Evolutionary conservation across 64 coral and sea anemone species (phyloP).

Genomic region (Stylophora pistillata): DNA sequence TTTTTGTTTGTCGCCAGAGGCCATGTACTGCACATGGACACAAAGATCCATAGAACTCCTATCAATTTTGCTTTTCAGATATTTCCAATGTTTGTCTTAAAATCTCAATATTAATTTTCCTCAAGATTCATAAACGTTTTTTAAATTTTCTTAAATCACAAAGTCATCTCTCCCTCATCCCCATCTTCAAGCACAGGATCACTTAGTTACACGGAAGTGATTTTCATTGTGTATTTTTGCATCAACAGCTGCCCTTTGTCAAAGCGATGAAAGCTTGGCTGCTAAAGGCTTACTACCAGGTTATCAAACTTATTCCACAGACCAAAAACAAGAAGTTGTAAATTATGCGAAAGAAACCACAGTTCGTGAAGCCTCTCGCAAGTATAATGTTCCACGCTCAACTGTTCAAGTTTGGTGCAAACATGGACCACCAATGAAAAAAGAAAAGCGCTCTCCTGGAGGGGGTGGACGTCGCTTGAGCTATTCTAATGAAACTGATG

Average conservation of each 20-base stretch:
- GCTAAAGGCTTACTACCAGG: slow-evolving; percentile 72
- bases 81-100: too few relatives aligned
- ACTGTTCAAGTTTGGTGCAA: slow-evolving; percentile 93
- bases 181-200: background rate
- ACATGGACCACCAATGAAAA: slow-evolving; percentile 64
- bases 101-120: too few relatives aligned
- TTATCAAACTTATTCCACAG: slow-evolving; percentile 80
- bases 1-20: too few relatives aligned
- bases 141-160: too few relatives aligned
- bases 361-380: slow-evolving; percentile 83
- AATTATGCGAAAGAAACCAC: slow-evolving; percentile 94
- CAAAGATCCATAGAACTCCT: too few relatives aligned
- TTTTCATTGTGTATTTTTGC: background rate
- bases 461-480: slow-evolving; percentile 90
- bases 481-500: slow-evolving; percentile 96
- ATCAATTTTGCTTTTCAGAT: too few relatives aligned
- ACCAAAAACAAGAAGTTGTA: slow-evolving; percentile 91
- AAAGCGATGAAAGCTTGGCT: slow-evolving; percentile 59
- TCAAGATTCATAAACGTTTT: too few relatives aligned
- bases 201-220: background rate
- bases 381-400: slow-evolving; percentile 86
- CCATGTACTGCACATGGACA: too few relatives aligned
- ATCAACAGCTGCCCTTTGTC: slow-evolving; percentile 3
- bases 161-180: too few relatives aligned
- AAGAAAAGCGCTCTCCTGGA: slow-evolving; percentile 72